Base-by-base conservation (phyloP, 2,113 vertebrate genomes). In the Chaenogobius annularis region DNA sequence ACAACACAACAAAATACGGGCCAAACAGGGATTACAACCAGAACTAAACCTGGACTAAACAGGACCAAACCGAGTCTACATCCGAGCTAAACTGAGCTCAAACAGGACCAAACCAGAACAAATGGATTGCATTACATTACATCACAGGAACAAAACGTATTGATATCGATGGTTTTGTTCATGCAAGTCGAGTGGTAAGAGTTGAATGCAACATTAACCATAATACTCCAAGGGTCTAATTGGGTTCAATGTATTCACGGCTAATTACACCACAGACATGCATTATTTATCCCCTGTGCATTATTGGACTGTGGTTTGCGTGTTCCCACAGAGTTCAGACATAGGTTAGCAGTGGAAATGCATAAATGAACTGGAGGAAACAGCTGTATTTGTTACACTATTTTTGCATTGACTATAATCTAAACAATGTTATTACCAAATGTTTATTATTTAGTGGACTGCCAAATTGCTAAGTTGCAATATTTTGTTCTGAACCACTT, bases 141-240 rank as follows among this genome's bases (percentile, higher is more conserved):
- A 50, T 50, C 15, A 19, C 15, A 19, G 0, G 26, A 31, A 31
- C 26, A 31, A 31, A 31, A 31, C 26, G 67, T 40, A 58, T 84
- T 74, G 76, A n/a, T 68, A 65, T 50, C 70, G 63, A 70, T 76
- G 74, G 82, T 82, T 78, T 79, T 72, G 62, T 66, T 79, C 81
- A 83, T 73, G 75, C 56, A 52, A 82, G 5, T 55, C 10, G 79
- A 75, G 69, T 75, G 54, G 54, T 55, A 22, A 66, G 55, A 47
- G 58, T 23, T 72, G 61, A 81, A 83, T 78, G 79, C 78, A 83
- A 85, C 83, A 85, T 88, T 87, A 82, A 82, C 81, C 67, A 70
- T 69, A 84, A 85, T 55, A 82, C 84, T 83, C 81, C 23, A 35
- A 76, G 74, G 74, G 74, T 81, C 75, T 79, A 69, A 84, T 79